phyloP scores from a whole-genome alignment of 2,888 invertebrate genomes.

The Ernsta delagoae region DNA sequence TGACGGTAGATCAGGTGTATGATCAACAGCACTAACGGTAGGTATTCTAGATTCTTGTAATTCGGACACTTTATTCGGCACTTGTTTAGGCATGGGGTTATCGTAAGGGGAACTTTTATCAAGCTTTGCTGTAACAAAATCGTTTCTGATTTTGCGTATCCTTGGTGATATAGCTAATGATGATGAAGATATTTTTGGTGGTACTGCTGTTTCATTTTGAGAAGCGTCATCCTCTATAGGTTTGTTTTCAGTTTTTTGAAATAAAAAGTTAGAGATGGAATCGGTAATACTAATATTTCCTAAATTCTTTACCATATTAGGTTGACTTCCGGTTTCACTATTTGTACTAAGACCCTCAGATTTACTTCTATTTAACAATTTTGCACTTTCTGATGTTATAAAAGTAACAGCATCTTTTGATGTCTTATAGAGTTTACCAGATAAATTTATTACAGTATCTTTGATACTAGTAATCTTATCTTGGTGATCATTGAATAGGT shows the following conservation, averaged over 20 bases:
- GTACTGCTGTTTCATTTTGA: background rate
- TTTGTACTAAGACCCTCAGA: slow-evolving; percentile 39
- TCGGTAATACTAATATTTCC: slow-evolving; percentile 19
- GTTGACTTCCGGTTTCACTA: slow-evolving; percentile 35
- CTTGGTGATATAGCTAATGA: background rate
- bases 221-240: background rate
- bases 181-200: background rate
- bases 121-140: slow-evolving; percentile 13
- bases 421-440: slow-evolving; percentile 52
- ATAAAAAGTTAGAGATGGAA: slow-evolving; percentile 12
- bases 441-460: slow-evolving; percentile 56
- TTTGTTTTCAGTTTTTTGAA: slow-evolving; percentile 28
- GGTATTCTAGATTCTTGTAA: slow-evolving; percentile 22
- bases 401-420: slow-evolving; percentile 57
- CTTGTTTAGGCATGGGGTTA: slow-evolving; percentile 41
- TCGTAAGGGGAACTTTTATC: slow-evolving; percentile 51
- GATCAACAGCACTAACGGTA: slow-evolving; percentile 37
- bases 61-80: slow-evolving; percentile 7
- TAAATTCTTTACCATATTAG: slow-evolving; percentile 6
- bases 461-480: slow-evolving; percentile 55
- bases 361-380: slow-evolving; percentile 45
- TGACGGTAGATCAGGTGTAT: slow-evolving; percentile 28
- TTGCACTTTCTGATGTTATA: slow-evolving; percentile 52
- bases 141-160: slow-evolving; percentile 7
- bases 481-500: slow-evolving; percentile 46